A percentile compares a stretch with the other conserved stretches of the same genome.
These are phyloP conservation scores for Liposcelis brunnea DNA, from an alignment of 2,888 invertebrate species.

Conservation along the genomic window DNA sequence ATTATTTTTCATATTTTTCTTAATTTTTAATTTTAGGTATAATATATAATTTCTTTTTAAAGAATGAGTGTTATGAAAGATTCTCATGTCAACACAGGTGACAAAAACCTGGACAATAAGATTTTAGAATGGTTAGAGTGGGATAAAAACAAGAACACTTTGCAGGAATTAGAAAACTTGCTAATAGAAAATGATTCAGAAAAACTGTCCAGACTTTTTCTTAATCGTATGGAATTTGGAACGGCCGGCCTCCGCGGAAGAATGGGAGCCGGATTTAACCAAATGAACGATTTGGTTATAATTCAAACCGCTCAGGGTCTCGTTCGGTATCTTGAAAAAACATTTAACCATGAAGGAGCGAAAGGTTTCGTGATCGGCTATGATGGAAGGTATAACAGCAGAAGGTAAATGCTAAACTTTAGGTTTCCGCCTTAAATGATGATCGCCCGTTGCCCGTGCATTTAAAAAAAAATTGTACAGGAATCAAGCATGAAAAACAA, in stretches of 20 bases:
- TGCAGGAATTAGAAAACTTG: slow-evolving; percentile 41
- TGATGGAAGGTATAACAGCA: slow-evolving; percentile 84
- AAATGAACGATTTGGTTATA: slow-evolving; percentile 87
- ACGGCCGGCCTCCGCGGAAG: slow-evolving; percentile 83
- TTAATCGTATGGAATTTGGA: slow-evolving; percentile 64
- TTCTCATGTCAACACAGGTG: slow-evolving; percentile 28
- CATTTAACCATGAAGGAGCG: slow-evolving; percentile 34
- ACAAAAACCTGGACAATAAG: slow-evolving; percentile 40
- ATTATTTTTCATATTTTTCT: no score
- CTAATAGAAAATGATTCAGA: slow-evolving; percentile 36
- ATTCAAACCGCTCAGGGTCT: slow-evolving; percentile 90
- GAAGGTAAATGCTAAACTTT: slow-evolving; percentile 57
- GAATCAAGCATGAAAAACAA: no score
- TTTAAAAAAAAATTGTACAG: no score
- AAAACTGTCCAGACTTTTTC: slow-evolving; percentile 43
- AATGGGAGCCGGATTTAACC: slow-evolving; percentile 85
- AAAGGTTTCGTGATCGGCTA: slow-evolving; percentile 77
- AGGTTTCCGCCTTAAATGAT: no score
- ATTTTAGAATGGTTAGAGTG: slow-evolving; percentile 54
- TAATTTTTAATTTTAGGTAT: no score
- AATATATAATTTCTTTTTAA: no score
- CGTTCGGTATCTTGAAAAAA: slow-evolving; percentile 46
- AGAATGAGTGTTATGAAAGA: no score
- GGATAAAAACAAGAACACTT: slow-evolving; percentile 56
- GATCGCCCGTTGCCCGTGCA: no score